Evolutionary conservation across 2,888 invertebrate species (phyloP).

Genomic region (Folsomia manolachei): DNA sequence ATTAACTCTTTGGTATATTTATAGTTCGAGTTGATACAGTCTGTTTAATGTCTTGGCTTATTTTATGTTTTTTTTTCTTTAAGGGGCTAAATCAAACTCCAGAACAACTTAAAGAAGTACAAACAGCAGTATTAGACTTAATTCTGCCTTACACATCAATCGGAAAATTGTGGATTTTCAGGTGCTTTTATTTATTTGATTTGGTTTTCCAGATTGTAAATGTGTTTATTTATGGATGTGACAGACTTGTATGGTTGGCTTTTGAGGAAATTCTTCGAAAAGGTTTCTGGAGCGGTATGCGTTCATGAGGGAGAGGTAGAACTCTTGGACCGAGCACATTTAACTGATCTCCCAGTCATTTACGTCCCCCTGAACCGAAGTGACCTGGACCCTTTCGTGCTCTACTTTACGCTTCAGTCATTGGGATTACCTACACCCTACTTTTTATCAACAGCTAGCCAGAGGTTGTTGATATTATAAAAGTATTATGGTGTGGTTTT

Average conservation of each 20-base stretch:
- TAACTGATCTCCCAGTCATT: slow-evolving; percentile 57
- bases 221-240: no score
- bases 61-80: not conserved
- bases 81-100: not conserved
- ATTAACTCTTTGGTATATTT: no score
- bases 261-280: slow-evolving; percentile 53
- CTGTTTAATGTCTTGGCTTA: no score
- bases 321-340: slow-evolving; percentile 52
- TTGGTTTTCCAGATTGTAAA: not conserved
- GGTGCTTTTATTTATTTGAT: slow-evolving; percentile 1
- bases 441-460: slow-evolving; percentile 20
- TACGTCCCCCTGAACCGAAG: slow-evolving; percentile 60
- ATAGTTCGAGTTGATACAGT: not conserved
- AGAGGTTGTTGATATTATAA: not conserved
- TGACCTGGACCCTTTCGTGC: slow-evolving; percentile 55
- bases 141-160: not conserved
- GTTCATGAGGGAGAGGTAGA: slow-evolving; percentile 56
- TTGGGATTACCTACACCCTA: slow-evolving; percentile 27
- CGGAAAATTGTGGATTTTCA: not conserved
- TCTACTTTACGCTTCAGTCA: slow-evolving; percentile 28
- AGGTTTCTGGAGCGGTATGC: slow-evolving; percentile 53
- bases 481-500: no score
- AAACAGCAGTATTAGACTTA: not conserved
- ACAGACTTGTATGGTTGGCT: slow-evolving; percentile 48
- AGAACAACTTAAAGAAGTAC: not conserved